phyloP scores from a whole-genome alignment of 2,888 invertebrate species.

The Drosophila meridiana region DNA sequence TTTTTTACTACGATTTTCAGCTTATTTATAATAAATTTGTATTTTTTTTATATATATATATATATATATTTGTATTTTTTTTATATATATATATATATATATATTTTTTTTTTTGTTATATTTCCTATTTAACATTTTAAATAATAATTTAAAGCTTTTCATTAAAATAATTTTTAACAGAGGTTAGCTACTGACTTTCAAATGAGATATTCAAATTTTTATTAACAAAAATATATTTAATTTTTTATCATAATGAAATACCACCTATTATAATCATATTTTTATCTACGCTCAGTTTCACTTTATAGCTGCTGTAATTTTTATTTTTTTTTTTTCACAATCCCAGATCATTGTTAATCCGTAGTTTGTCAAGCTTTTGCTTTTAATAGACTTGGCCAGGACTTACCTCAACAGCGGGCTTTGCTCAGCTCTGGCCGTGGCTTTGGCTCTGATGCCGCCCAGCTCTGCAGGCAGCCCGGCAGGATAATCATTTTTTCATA shows the following conservation, averaged over 20 bases:
- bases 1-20: too few species aligned
- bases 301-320: background rate
- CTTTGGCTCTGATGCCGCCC: constrained; percentile 16
- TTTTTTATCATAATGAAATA: background rate
- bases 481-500: constrained; percentile 80
- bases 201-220: too few species aligned
- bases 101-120: too few species aligned
- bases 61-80: too few species aligned
- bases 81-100: too few species aligned
- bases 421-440: constrained; percentile 21
- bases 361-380: constrained; percentile 38
- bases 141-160: too few species aligned
- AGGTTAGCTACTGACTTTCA: too few species aligned
- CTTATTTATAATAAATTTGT: too few species aligned
- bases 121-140: too few species aligned
- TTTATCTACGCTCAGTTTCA: background rate
- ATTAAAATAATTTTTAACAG: too few species aligned
- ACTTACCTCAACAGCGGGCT: constrained; percentile 17
- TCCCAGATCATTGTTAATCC: constrained; percentile 11
- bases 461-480: constrained; percentile 34
- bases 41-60: too few species aligned
- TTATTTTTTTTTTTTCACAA: background rate
- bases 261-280: background rate
- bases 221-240: too few species aligned
- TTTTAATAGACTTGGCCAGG: constrained; percentile 59